Percentiles rank a stretch among this genome's conserved stretches.
phyloP scores from a whole-genome alignment of 1,140 invertebrate genomes.

The Hyphantria cunea region DNA sequence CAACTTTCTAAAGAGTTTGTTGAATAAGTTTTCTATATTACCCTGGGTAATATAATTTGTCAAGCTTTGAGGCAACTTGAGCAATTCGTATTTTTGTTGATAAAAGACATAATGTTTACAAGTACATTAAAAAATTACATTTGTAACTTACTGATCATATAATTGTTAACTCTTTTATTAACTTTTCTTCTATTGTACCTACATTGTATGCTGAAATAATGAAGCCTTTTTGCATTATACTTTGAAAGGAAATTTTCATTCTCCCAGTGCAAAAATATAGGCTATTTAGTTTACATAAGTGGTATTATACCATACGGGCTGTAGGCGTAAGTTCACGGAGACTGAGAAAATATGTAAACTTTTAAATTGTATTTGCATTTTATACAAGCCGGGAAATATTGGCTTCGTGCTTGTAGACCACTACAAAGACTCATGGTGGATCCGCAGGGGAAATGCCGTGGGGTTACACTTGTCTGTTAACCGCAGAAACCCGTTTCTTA shows the following conservation, averaged over 20 bases:
- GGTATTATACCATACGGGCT: constrained; percentile 40
- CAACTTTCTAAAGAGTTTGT: constrained; percentile 48
- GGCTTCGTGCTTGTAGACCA: constrained; percentile 49
- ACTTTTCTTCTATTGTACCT: too few relatives aligned
- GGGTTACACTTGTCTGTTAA: constrained; percentile 28
- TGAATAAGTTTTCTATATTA: constrained; percentile 52
- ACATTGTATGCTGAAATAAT: too few relatives aligned
- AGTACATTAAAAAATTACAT: not conserved
- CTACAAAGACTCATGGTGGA: constrained; percentile 47
- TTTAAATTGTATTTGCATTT: constrained; percentile 80
- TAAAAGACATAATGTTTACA: constrained; percentile 12
- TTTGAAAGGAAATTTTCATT: constrained; percentile 7
- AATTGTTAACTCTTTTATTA: too few relatives aligned
- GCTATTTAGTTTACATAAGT: constrained; percentile 27
- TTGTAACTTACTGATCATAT: too few relatives aligned
- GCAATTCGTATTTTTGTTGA: constrained; percentile 24
- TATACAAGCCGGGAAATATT: constrained; percentile 73
- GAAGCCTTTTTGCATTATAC: not conserved
- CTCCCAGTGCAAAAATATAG: constrained; percentile 5
- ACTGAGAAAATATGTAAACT: constrained; percentile 76
- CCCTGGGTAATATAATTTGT: constrained; percentile 43
- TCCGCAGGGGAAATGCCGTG: constrained; percentile 32
- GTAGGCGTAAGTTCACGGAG: constrained; percentile 64
- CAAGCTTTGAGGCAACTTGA: constrained; percentile 17
- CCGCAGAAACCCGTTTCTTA: constrained; percentile 19